A percentile compares a stretch with the other conserved stretches of the same genome.
These are phyloP conservation scores for Andinoacara biseriatus DNA, from an alignment of 2,113 vertebrate genomes.

Conservation along the genomic window DNA sequence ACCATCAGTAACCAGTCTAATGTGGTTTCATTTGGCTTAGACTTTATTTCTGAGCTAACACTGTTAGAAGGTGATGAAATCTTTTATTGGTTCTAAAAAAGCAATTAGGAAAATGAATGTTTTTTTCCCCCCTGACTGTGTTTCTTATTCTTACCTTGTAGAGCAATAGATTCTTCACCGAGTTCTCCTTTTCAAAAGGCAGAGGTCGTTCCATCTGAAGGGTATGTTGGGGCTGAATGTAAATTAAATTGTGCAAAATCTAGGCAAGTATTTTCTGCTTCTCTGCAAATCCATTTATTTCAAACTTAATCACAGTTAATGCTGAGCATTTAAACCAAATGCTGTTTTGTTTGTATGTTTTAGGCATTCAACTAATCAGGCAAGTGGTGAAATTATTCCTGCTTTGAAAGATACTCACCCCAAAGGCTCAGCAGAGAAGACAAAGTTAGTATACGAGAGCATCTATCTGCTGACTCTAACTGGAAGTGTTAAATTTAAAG, in stretches of 20 bases:
- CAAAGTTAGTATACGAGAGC: conserved; percentile 34
- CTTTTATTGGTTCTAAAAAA: not conserved
- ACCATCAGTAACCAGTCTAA: not conserved
- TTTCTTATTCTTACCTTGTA: conserved; percentile 24
- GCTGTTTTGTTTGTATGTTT: conserved; percentile 5
- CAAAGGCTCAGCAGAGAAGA: conserved; percentile 28
- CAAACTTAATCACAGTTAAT: not conserved
- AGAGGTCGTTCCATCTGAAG: not conserved
- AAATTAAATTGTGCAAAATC: conserved; percentile 2
- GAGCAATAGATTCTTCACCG: conserved; percentile 24
- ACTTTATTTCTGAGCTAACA: not conserved
- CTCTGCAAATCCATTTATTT: not conserved
- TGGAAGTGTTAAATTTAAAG: not conserved
- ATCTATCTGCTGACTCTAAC: not conserved
- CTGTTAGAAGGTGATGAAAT: conserved; percentile 3
- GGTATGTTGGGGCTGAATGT: conserved; percentile 27
- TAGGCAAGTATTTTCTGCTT: not conserved
- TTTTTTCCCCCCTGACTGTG: not conserved
- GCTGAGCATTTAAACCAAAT: conserved; percentile 1
- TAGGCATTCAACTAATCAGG: conserved; percentile 26
- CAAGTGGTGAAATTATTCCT: conserved; percentile 17
- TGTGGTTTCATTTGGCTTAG: conserved; percentile 1
- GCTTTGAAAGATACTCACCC: not conserved
- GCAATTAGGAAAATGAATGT: not conserved
- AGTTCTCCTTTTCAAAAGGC: not conserved